Conservation (phyloP, 2,113 vertebrate species). For the Suncus etruscus region DNA sequence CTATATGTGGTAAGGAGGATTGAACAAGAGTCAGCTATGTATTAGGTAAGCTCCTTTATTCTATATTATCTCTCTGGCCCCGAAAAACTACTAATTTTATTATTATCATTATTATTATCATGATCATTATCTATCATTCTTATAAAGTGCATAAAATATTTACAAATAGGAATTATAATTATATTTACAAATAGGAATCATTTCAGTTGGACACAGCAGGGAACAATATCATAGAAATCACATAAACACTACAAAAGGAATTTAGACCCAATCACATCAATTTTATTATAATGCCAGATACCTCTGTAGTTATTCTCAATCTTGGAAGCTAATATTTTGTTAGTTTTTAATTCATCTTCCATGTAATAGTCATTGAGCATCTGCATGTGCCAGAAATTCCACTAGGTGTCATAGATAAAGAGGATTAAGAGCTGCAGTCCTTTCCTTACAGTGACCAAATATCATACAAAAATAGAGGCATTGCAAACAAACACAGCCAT, state of each 20-base stretch:
- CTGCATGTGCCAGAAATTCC: background rate
- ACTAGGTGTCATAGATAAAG: background rate
- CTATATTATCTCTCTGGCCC: too few relatives aligned
- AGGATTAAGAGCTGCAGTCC: background rate
- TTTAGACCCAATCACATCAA: background rate
- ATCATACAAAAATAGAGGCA: background rate
- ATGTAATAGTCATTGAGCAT: background rate
- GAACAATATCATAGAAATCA: background rate
- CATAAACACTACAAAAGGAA: background rate
- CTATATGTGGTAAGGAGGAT: too few relatives aligned
- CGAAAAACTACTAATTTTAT: background rate
- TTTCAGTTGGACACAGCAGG: too few relatives aligned
- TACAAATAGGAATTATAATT: too few relatives aligned
- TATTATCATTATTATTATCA: background rate
- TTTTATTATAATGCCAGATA: background rate
- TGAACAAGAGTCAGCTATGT: too few relatives aligned
- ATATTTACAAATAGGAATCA: too few relatives aligned
- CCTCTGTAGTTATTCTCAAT: background rate
- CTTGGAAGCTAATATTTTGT: background rate
- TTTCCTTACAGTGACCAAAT: background rate
- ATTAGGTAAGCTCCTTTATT: too few relatives aligned
- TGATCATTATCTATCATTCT: background rate
- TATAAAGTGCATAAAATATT: background rate
- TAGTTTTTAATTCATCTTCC: constrained; percentile 5
- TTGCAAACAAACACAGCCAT: background rate